A percentile compares a stretch with the other conserved stretches of the same genome.
Evolutionary conservation across 2,888 invertebrate genomes (phyloP).

Genomic region (Celastrina argiolus): DNA sequence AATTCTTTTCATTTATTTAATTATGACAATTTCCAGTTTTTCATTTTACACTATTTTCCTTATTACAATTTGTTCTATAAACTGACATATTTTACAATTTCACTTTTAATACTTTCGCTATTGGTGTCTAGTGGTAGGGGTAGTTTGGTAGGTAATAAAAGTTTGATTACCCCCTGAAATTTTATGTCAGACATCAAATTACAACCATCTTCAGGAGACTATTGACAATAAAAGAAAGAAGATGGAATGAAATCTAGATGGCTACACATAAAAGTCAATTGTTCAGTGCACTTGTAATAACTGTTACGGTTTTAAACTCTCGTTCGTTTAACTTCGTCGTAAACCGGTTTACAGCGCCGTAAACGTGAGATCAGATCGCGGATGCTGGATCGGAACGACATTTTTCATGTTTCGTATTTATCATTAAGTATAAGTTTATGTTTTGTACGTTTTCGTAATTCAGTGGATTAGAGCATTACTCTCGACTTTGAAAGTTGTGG

Average conservation of each 20-base stretch:
- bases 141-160: too few relatives aligned
- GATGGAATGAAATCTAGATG: background rate
- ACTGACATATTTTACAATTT: too few relatives aligned
- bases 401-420: constrained; percentile 11
- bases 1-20: too few relatives aligned
- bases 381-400: background rate
- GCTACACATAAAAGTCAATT: constrained; percentile 7
- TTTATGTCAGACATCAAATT: background rate
- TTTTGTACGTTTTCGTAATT: too few relatives aligned
- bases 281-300: constrained; percentile 15
- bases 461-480: too few relatives aligned
- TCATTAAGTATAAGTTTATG: background rate
- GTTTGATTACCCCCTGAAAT: too few relatives aligned
- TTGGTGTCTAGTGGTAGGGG: too few relatives aligned
- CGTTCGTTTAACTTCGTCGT: constrained; percentile 11
- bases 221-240: background rate
- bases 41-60: too few relatives aligned
- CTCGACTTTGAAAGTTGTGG: too few relatives aligned
- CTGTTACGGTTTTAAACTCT: constrained; percentile 13
- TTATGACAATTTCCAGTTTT: too few relatives aligned
- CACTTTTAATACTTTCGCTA: too few relatives aligned
- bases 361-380: background rate
- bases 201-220: background rate
- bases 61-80: too few relatives aligned
- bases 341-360: constrained; percentile 13